Conservation (phyloP, 2,888 invertebrate species). For the Nasonovia ribisnigri region DNA sequence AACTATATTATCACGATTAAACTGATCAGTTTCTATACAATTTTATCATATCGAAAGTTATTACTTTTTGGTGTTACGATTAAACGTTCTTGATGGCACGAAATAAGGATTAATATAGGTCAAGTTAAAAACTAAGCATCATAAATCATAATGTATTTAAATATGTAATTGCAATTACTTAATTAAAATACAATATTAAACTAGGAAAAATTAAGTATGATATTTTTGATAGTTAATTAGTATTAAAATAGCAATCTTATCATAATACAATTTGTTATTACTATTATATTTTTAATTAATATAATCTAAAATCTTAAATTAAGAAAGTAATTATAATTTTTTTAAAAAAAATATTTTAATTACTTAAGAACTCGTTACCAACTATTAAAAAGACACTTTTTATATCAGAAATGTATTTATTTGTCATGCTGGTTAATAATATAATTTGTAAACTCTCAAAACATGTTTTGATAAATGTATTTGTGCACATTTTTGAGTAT, state of each 20-base stretch:
- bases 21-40: not conserved
- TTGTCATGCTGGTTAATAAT: not conserved
- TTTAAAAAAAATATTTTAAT: not conserved
- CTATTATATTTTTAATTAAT: not conserved
- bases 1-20: not conserved
- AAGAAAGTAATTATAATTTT: not conserved
- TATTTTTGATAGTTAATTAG: not conserved
- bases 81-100: not conserved
- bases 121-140: not conserved
- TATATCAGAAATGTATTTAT: not conserved
- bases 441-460: not conserved
- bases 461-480: not conserved
- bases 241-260: not conserved
- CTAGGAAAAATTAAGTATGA: not conserved
- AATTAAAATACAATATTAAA: not conserved
- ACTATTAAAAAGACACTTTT: not conserved
- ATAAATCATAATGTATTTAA: not conserved
- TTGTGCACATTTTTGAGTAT: not conserved
- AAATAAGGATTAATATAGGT: not conserved
- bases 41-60: not conserved
- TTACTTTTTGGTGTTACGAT: not conserved
- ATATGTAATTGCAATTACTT: not conserved
- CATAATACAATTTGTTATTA: not conserved
- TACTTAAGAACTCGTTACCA: not conserved
- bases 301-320: not conserved